These are phyloP conservation scores for Cacatua alba DNA, from an alignment of 2,113 vertebrate species.

Conservation along the genomic window DNA sequence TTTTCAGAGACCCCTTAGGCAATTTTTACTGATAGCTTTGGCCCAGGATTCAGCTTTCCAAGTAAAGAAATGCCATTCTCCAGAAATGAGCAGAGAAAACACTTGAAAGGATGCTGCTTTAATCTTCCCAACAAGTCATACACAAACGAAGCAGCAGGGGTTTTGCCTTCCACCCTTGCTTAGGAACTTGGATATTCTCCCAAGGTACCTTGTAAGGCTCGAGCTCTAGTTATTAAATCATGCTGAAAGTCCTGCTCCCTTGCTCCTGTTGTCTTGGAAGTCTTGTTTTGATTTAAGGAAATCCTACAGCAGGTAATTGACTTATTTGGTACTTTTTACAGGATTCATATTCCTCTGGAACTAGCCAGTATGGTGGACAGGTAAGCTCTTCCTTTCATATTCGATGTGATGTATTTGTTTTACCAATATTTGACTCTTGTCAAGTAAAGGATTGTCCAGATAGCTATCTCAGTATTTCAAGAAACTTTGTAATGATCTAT, in stretches of 20 bases:
- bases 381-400: conserved; percentile 23
- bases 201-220: not conserved
- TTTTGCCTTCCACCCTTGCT: not conserved
- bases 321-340: not conserved
- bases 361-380: conserved; percentile 33
- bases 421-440: not conserved
- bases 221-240: not conserved
- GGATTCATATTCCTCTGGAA: conserved; percentile 50
- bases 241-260: not conserved
- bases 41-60: not conserved
- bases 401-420: not conserved
- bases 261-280: not conserved
- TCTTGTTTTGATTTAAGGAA: not conserved
- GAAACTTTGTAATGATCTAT: not conserved
- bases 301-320: not conserved
- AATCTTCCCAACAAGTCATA: not conserved
- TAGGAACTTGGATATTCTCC: not conserved
- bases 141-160: not conserved
- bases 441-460: not conserved
- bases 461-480: not conserved
- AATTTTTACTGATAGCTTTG: not conserved
- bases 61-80: not conserved
- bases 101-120: not conserved
- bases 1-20: not conserved
- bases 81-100: not conserved